Evolutionary conservation across 2,888 invertebrate species (phyloP).

Genomic region (Agonum fuliginosum): DNA sequence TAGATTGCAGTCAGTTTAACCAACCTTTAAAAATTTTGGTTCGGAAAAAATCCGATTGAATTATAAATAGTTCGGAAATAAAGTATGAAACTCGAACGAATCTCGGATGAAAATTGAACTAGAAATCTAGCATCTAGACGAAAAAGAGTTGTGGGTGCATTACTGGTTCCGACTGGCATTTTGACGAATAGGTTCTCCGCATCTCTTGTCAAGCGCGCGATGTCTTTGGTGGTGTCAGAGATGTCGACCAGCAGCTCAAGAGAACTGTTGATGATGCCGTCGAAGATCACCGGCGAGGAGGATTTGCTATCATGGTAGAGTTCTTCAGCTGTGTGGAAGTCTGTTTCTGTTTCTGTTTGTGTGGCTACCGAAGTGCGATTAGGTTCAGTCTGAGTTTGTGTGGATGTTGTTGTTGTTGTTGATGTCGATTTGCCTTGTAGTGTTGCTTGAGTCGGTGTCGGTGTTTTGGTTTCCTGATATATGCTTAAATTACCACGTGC

Average conservation of each 20-base stretch:
- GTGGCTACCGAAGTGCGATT: conserved; percentile 30
- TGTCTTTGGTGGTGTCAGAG: conserved; percentile 47
- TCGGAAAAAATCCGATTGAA: too few species aligned
- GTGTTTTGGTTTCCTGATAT: conserved; percentile 39
- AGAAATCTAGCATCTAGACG: background rate
- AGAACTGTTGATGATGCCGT: conserved; percentile 49
- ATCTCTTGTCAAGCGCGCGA: conserved; percentile 49
- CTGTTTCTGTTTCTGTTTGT: conserved; percentile 50
- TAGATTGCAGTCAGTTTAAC: too few species aligned
- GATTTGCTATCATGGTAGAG: background rate
- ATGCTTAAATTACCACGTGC: conserved; percentile 52
- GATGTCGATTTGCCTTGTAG: background rate
- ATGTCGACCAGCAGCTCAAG: conserved; percentile 46
- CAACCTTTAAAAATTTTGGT: background rate
- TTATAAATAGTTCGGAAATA: too few species aligned
- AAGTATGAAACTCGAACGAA: too few species aligned
- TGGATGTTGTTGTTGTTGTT: conserved; percentile 17
- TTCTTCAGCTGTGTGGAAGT: conserved; percentile 14
- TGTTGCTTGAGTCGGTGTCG: background rate
- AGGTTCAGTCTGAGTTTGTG: conserved; percentile 36
- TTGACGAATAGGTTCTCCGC: conserved; percentile 58
- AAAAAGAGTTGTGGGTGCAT: too few species aligned
- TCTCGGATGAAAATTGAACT: too few species aligned
- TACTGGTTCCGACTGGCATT: conserved; percentile 64
- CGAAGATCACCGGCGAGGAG: conserved; percentile 39